Conservation (phyloP, 2,888 invertebrate genomes). For the Tigriopus californicus region DNA sequence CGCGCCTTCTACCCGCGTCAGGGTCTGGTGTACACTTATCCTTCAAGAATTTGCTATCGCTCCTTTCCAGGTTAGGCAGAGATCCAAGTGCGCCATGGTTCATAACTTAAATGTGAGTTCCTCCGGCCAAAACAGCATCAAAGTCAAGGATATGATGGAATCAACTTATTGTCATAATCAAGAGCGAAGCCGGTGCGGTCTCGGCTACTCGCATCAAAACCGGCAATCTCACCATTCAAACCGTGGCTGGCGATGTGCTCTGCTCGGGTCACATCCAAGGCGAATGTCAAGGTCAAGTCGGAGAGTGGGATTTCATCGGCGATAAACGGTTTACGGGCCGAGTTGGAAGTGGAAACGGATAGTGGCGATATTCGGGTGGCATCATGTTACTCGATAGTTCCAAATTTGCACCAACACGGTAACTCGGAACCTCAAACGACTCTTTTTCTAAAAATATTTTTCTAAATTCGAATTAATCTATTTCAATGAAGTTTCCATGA, state of each 20-base stretch:
- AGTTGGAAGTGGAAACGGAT: conserved; percentile 11
- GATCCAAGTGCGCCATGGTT: conserved; percentile 4
- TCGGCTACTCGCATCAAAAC: conserved; percentile 2
- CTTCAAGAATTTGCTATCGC: too few relatives aligned
- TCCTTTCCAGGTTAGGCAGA: too few relatives aligned
- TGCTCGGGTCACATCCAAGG: conserved; percentile 9
- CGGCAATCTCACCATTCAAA: background rate
- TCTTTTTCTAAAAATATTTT: too few relatives aligned
- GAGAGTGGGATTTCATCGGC: conserved; percentile 3
- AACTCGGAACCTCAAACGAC: too few relatives aligned
- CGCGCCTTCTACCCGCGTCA: too few relatives aligned
- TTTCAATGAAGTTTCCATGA: background rate
- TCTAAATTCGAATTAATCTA: too few relatives aligned
- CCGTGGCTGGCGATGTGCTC: background rate
- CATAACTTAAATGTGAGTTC: background rate
- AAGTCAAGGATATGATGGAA: conserved; percentile 8
- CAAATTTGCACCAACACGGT: too few relatives aligned
- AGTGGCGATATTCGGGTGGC: conserved; percentile 12
- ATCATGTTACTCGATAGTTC: conserved; percentile 11
- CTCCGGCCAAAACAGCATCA: background rate
- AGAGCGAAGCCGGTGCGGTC: background rate
- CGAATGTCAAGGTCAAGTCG: background rate
- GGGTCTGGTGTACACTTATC: too few relatives aligned
- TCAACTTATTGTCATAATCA: conserved; percentile 1
- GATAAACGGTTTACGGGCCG: conserved; percentile 12